phyloP scores from a whole-genome alignment of 2,888 invertebrate genomes.

The Chalcis sispes region DNA sequence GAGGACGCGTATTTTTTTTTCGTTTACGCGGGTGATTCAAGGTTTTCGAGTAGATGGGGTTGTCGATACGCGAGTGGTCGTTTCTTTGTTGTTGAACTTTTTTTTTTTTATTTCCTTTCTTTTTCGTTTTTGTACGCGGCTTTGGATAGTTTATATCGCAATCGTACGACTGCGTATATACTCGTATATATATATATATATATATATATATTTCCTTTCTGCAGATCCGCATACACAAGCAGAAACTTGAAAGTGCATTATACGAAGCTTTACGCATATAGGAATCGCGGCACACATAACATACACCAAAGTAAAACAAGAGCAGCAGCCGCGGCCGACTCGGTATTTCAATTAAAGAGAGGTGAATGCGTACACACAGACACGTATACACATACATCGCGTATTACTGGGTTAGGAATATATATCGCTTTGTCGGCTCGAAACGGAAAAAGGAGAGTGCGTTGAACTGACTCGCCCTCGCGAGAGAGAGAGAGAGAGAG shows the following conservation, averaged over 20 bases:
- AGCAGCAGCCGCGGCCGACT: slow-evolving; percentile 4
- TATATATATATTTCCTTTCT: too few species aligned
- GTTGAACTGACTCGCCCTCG: slow-evolving; percentile 13
- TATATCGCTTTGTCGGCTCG: slow-evolving; percentile 33
- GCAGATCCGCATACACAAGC: too few species aligned
- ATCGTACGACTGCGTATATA: too few species aligned
- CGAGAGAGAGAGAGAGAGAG: background rate
- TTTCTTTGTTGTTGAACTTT: slow-evolving; percentile 11
- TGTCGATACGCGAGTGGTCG: background rate
- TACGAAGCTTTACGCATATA: too few species aligned
- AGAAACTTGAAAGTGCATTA: too few species aligned
- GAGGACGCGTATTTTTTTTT: too few species aligned
- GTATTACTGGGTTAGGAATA: slow-evolving; percentile 43
- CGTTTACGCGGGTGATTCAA: background rate
- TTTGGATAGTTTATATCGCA: too few species aligned
- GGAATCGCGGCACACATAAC: background rate
- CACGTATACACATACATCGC: too few species aligned
- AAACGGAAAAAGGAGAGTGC: background rate
- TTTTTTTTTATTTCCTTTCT: too few species aligned
- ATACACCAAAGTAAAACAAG: slow-evolving; percentile 8
- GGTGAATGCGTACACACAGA: slow-evolving; percentile 3
- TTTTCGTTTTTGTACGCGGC: too few species aligned
- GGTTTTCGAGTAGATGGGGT: background rate
- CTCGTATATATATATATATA: too few species aligned
- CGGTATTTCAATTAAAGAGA: slow-evolving; percentile 39